Conservation (phyloP, 2,797 vertebrate species). For the Gymnothorax reevesii region DNA sequence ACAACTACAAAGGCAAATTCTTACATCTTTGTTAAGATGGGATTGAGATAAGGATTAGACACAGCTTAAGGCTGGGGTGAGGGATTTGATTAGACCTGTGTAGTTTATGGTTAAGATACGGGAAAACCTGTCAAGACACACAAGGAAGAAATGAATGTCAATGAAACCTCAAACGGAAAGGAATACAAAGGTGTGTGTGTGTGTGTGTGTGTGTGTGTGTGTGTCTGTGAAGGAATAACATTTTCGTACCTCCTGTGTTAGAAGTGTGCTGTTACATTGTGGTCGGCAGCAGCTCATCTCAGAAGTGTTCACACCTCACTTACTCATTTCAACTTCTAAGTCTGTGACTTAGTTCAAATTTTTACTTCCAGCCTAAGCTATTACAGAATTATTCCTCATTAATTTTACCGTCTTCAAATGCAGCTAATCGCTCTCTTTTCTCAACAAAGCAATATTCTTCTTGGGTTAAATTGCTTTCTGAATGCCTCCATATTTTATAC, state of each 20-base stretch:
- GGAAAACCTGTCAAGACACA: no score
- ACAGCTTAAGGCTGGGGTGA: no score
- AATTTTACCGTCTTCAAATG: constrained; percentile 30
- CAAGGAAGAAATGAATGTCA: no score
- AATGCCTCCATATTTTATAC: neutral
- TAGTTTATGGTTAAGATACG: no score
- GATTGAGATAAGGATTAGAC: no score
- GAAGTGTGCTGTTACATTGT: neutral
- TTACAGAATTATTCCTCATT: constrained; percentile 23
- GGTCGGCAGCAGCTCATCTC: neutral
- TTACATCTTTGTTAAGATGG: no score
- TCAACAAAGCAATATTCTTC: constrained; percentile 24
- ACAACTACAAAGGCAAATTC: no score
- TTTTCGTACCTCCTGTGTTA: neutral
- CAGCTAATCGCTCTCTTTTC: neutral
- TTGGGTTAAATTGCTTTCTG: neutral
- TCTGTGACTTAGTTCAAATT: constrained; percentile 10
- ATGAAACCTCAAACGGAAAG: neutral
- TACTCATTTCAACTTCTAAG: neutral
- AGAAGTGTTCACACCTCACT: neutral
- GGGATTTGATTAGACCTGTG: no score
- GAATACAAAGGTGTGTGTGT: no score
- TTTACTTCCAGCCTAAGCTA: constrained; percentile 8
- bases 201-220: neutral
- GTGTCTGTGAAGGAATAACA: neutral